Base-by-base conservation (phyloP, 2,113 vertebrate species). In the Maccullochella peelii region DNA sequence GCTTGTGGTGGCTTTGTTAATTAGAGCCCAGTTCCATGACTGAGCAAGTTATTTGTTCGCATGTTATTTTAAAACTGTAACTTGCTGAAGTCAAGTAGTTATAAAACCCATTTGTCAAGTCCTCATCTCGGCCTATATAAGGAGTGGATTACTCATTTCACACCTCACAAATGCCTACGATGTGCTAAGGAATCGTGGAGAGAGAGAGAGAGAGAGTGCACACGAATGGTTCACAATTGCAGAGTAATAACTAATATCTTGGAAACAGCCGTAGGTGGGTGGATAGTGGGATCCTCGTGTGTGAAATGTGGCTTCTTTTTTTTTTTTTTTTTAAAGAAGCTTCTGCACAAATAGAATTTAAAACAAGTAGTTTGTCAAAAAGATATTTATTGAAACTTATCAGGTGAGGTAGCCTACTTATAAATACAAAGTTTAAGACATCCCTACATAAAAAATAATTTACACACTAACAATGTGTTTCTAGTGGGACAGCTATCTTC, bases 101-200 rank as follows among this genome's bases (percentile, higher is more conserved):
- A 79, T 85, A 88, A 91, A 88, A 86, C 69, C 57, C 65, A 86
- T 87, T 83, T 86, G 84, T 61, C 75, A 77, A 69, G 65, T 84
- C 77, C 81, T 82, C 66, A 70, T 62, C 47, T 6, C 88, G 52
- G 89, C 84, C 92, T 91, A 88, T 89, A 88, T 84, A 91, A 83
- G 82, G 88, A 92, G 80, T 68, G 71, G 76, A 90, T 93, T 91
- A 91, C 86, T 94, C 88, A 93, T 89, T 85, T 93, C 91, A 92
- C 92, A 94, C 93, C 88, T 94, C 86, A 90, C 87, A 86, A 86
- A 87, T 79, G 86, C 88, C 91, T 88, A 91, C 85, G 79, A 86
- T 55, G 83, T 87, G 85, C 73, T 84, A 59, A 91, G 70, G 76
- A 79, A 66, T 83, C 62, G 80, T 83, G 70, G 82, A 88, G 83